Evolutionary conservation across 2,888 invertebrate species (phyloP).

Genomic region (Nezara viridula): DNA sequence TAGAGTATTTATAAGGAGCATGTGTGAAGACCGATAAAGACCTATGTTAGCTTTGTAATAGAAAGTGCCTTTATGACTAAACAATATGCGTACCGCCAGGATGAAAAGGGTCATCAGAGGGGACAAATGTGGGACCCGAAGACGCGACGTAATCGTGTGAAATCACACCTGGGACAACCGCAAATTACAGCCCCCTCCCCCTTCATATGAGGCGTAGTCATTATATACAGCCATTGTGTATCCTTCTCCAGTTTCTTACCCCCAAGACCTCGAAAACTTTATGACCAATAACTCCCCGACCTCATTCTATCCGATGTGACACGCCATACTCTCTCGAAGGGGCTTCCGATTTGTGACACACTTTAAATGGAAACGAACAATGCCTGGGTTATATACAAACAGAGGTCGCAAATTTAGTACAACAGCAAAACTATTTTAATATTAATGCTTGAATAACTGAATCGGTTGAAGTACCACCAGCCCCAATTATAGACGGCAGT

Average conservation of each 20-base stretch:
- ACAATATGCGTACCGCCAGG: not conserved
- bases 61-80: slow-evolving; percentile 7
- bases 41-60: not conserved
- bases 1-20: not conserved
- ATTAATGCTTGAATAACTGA: not conserved
- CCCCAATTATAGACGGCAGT: too few relatives aligned
- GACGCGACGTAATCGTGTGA: slow-evolving; percentile 26
- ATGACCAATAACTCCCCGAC: not conserved
- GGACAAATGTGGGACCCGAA: not conserved
- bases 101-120: not conserved
- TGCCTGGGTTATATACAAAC: not conserved
- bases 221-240: not conserved
- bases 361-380: not conserved
- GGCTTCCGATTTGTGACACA: not conserved
- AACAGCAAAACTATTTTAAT: not conserved
- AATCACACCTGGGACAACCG: not conserved
- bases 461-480: not conserved
- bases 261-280: not conserved
- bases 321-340: not conserved
- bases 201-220: not conserved
- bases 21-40: not conserved
- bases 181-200: not conserved
- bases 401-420: not conserved
- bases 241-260: not conserved
- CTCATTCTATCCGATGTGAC: not conserved